Conservation (phyloP, 2,888 invertebrate genomes). For the Latrodectus hesperus region DNA sequence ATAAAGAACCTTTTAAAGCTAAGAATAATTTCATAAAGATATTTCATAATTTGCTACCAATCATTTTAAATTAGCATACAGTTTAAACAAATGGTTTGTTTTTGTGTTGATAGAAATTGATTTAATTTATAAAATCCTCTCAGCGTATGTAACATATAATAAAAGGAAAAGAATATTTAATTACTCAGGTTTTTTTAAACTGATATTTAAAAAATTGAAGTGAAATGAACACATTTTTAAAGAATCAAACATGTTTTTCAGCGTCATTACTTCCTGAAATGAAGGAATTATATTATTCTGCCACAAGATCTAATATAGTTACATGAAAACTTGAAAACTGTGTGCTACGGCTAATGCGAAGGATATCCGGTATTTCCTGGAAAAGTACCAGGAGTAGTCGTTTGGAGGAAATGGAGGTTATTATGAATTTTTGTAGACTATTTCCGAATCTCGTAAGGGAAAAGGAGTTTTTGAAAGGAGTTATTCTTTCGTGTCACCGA, state of each 20-base stretch:
- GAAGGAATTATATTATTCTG: slow-evolving; percentile 2
- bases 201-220: not conserved
- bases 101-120: too few species aligned
- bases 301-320: not conserved
- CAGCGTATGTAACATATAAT: too few species aligned
- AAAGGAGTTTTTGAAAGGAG: not conserved
- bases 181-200: too few species aligned
- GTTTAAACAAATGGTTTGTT: too few species aligned
- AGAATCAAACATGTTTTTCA: not conserved
- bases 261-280: not conserved
- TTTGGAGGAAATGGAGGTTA: slow-evolving; percentile 10
- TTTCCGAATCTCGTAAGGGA: slow-evolving; percentile 13
- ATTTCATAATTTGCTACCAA: too few species aligned
- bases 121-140: too few species aligned
- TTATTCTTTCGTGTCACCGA: not conserved
- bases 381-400: not conserved
- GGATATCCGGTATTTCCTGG: slow-evolving; percentile 24
- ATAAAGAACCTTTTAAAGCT: too few species aligned
- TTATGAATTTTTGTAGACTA: slow-evolving; percentile 19
- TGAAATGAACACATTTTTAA: not conserved
- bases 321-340: not conserved
- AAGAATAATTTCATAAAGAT: too few species aligned
- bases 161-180: too few species aligned
- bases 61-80: too few species aligned
- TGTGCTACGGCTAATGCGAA: slow-evolving; percentile 17